Percentiles rank a stretch among this genome's conserved stretches.
phyloP scores from a whole-genome alignment of 1,140 invertebrate genomes.

The Anoplolepis gracilipes region DNA sequence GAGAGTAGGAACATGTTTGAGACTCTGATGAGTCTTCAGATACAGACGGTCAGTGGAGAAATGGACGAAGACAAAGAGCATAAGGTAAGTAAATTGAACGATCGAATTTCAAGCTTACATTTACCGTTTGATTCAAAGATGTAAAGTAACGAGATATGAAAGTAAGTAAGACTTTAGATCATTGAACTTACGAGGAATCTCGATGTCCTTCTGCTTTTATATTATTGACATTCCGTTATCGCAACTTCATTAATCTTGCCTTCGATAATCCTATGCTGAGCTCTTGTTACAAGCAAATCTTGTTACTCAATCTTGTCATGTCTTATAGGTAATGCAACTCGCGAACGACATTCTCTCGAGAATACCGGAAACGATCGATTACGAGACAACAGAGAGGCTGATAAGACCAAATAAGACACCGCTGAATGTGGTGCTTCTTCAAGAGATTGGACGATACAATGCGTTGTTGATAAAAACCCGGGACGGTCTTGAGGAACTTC shows the following conservation, averaged over 20 bases:
- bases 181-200: neutral
- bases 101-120: neutral
- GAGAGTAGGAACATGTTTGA: conserved; percentile 92
- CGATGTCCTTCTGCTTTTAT: neutral
- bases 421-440: conserved; percentile 93
- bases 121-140: neutral
- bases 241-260: conserved; percentile 3
- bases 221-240: neutral
- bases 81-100: conserved; percentile 85
- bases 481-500: conserved; percentile 88
- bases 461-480: conserved; percentile 86
- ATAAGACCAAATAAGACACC: conserved; percentile 91
- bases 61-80: conserved; percentile 89
- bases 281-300: neutral
- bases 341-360: conserved; percentile 90
- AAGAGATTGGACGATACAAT: conserved; percentile 91
- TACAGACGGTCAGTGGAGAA: conserved; percentile 86
- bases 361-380: conserved; percentile 91
- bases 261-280: neutral
- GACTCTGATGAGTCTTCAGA: conserved; percentile 93
- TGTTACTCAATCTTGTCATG: neutral
- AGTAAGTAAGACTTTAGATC: neutral
- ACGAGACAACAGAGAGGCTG: conserved; percentile 90
- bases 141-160: neutral
- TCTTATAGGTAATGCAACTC: conserved; percentile 88